Evolutionary conservation across 2,797 vertebrate species (phyloP).

Genomic region (Enteromius fasciolatus): DNA sequence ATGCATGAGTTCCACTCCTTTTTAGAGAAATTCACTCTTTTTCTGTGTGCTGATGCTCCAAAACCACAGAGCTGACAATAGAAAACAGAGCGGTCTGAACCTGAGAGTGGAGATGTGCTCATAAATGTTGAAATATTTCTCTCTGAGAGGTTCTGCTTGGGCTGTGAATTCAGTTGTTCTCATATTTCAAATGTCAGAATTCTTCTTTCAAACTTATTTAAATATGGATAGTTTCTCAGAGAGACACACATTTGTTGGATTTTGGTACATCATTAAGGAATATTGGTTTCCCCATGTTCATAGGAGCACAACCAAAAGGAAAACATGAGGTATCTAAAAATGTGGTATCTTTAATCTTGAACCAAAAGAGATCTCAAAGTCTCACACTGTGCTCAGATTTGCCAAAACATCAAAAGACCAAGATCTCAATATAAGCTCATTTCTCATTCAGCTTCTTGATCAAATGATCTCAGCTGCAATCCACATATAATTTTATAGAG

Average conservation of each 20-base stretch:
- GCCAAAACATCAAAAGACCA: constrained; percentile 9
- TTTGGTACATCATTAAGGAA: not conserved
- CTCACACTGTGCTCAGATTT: not conserved
- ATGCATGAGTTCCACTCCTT: constrained; percentile 6
- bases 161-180: not conserved
- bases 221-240: not conserved
- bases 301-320: not conserved
- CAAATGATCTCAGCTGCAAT: not conserved
- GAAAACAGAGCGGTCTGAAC: not conserved
- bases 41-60: not conserved
- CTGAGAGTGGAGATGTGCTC: not conserved
- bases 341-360: not conserved
- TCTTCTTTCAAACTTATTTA: not conserved
- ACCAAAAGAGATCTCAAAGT: not conserved
- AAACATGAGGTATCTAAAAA: not conserved
- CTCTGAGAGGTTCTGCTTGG: not conserved
- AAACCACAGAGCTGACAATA: not conserved
- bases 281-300: not conserved
- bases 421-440: not conserved
- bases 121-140: constrained; percentile 33
- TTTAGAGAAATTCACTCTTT: not conserved
- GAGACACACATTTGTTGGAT: not conserved
- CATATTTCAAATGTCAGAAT: not conserved
- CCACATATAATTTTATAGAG: not conserved
- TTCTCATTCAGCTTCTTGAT: not conserved